These are phyloP conservation scores for Hyla sarda DNA, from an alignment of 2,113 vertebrate genomes.

Conservation along the genomic window DNA sequence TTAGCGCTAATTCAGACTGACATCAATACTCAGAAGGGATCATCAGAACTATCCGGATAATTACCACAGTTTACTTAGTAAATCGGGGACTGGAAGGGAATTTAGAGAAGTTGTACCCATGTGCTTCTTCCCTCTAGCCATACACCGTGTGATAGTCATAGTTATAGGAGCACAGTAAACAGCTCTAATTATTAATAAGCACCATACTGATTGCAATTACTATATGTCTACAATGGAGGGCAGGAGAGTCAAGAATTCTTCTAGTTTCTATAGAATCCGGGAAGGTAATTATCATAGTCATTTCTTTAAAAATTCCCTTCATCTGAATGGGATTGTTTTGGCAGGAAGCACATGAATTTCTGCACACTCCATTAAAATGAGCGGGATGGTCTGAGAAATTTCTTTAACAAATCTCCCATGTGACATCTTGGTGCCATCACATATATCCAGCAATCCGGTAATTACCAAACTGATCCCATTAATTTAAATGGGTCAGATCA, in stretches of 20 bases:
- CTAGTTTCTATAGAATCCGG: neutral
- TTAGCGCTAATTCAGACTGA: constrained; percentile 57
- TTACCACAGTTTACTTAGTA: constrained; percentile 48
- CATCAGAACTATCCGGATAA: constrained; percentile 45
- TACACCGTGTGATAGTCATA: constrained; percentile 13
- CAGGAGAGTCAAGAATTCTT: too few relatives aligned
- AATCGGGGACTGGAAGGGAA: constrained; percentile 35
- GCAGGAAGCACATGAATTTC: too few relatives aligned
- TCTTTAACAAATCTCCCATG: too few relatives aligned
- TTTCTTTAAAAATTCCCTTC: too few relatives aligned
- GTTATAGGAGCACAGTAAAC: neutral
- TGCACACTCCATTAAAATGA: too few relatives aligned
- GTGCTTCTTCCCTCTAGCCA: constrained; percentile 19
- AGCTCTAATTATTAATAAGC: constrained; percentile 13
- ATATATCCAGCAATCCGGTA: too few relatives aligned
- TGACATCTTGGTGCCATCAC: too few relatives aligned
- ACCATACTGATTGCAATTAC: constrained; percentile 11
- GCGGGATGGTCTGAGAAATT: too few relatives aligned
- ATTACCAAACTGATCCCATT: too few relatives aligned
- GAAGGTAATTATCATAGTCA: too few relatives aligned
- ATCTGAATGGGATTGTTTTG: neutral
- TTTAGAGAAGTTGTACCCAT: constrained; percentile 24
- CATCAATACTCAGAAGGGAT: constrained; percentile 50
- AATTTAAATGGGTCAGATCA: too few relatives aligned
- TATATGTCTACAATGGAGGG: constrained; percentile 4